Evolutionary conservation across 2,888 invertebrate genomes (phyloP).

Genomic region (Nemotelus pantherinus): DNA sequence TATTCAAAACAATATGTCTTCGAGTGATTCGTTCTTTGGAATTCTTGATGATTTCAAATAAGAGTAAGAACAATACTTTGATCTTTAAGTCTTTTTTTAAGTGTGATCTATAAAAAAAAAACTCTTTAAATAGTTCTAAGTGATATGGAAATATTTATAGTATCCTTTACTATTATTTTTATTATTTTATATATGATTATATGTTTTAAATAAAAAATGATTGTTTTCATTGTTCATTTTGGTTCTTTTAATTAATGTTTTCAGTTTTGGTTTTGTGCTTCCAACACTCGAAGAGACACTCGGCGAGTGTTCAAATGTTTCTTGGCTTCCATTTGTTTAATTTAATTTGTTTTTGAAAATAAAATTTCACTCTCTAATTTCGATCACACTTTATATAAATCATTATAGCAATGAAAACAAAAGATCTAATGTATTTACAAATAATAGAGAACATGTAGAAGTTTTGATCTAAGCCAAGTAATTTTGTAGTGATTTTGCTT

Average conservation of each 20-base stretch:
- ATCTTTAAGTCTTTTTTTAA: conserved; percentile 40
- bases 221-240: conserved; percentile 34
- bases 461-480: no score
- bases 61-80: conserved; percentile 1
- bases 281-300: conserved; percentile 16
- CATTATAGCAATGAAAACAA: no score
- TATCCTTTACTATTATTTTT: conserved; percentile 37
- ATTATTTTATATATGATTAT: conserved; percentile 14
- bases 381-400: no score
- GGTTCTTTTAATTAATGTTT: conserved; percentile 2
- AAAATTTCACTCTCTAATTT: not conserved
- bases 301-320: not conserved
- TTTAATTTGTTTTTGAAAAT: not conserved
- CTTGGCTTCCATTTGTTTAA: conserved; percentile 27
- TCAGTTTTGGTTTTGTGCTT: not conserved
- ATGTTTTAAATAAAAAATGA: conserved; percentile 20
- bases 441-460: no score
- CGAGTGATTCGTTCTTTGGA: conserved; percentile 26
- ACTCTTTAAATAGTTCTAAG: conserved; percentile 29
- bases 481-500: no score
- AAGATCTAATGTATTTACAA: no score
- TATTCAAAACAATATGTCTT: conserved; percentile 30
- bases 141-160: conserved; percentile 36
- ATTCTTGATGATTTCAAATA: no score
- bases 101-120: conserved; percentile 37